Conservation (phyloP, 2,888 invertebrate genomes). For the Incurvaria masculella region DNA sequence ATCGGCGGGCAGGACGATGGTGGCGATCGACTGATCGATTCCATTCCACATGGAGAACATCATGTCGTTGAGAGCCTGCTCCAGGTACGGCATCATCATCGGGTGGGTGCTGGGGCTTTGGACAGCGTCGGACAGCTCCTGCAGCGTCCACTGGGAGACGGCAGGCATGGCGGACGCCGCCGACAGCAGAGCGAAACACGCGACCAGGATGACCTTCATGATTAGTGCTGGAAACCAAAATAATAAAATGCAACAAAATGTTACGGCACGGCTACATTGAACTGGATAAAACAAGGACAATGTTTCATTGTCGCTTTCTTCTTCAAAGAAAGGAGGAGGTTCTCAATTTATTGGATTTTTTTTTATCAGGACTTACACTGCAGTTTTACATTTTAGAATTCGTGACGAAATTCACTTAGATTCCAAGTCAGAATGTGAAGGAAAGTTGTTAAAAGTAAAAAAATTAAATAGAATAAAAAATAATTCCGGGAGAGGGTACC, state of each 20-base stretch:
- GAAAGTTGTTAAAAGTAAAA: no score
- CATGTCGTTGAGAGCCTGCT: slow-evolving; percentile 20
- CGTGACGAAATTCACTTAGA: no score
- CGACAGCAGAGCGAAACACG: slow-evolving; percentile 13
- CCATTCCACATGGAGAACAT: slow-evolving; percentile 12
- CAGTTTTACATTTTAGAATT: no score
- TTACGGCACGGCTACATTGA: no score
- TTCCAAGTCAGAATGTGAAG: no score
- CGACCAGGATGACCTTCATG: not conserved
- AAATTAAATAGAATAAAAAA: no score
- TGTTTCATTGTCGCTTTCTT: not conserved
- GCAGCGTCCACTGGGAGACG: slow-evolving; percentile 19
- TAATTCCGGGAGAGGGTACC: no score
- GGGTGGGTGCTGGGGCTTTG: slow-evolving; percentile 15
- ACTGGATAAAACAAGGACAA: no score
- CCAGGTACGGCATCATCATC: slow-evolving; percentile 18
- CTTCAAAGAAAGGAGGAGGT: not conserved
- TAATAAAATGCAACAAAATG: no score
- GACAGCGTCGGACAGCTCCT: slow-evolving; percentile 18
- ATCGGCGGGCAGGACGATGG: not conserved
- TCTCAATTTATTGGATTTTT: no score
- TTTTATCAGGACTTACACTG: no score
- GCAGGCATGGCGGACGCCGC: slow-evolving; percentile 20
- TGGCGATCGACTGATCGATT: not conserved
- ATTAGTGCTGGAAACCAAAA: no score